Evolutionary conservation across 2,888 invertebrate species (phyloP), one percentile per base, ranked within the genome.

Genomic region (Epinotia bilunana): DNA sequence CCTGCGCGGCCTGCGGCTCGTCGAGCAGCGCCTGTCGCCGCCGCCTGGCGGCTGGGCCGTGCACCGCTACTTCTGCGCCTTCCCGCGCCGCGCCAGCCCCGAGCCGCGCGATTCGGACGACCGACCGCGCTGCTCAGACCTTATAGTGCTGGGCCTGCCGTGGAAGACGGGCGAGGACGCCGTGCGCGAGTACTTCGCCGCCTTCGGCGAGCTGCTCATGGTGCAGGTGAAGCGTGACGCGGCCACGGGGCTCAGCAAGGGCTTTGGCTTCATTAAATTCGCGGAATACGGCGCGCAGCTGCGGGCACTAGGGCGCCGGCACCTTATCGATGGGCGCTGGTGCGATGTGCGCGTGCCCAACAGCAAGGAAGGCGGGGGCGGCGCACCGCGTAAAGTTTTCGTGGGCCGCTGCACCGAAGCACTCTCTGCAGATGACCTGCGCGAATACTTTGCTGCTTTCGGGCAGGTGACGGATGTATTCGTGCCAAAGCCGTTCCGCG

Each of bases 1-100:
- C 33, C 96, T 98, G 87, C 96, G 99, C 76, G 98, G 98, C 72
- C 96, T 98, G 77, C 96, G 99, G 74, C 95, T 99, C 77, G 97
- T 96, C 81, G 99, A 99, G 84, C 98, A 98, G 79, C 95, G 97
- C 83, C 95, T 99, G 77, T 97, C 98, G 93, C 97, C 99, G 75
- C 99, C 99, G 63, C 86, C 90, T 23, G 98, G 98, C 78, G 98
- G 98, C 82, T 99, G 99, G 99, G 97, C 97, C n/a, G 89, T 92
- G 72, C 92, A 94, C 81, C 92, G 95, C 58, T 97, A 96, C 88
- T 94, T 95, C 83, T 96, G 96, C 81, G 96, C 96, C 67, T 96
- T 96, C 87, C 99, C 99, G 46, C 96, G 97, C 43, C 90, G 98
- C 92, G 98, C 98, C 61, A 49, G 69, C 83, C 78, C 83, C 75